Evolutionary conservation across 2,797 vertebrate species (phyloP).

Genomic region (Glossophaga mutica): DNA sequence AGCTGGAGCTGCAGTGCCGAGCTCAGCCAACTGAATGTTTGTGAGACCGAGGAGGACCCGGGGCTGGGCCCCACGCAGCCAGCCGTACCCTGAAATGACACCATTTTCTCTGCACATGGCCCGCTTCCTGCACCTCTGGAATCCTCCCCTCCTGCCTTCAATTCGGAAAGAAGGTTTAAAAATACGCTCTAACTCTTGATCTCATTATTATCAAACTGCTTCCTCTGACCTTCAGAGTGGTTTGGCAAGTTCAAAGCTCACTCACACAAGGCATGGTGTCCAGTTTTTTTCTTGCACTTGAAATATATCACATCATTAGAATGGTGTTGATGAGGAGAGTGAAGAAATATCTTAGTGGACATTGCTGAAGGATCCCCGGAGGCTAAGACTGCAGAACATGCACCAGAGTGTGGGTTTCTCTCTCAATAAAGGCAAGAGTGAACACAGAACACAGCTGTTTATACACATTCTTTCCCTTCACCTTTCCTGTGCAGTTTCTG

Average conservation of each 20-base stretch:
- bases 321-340: neutral
- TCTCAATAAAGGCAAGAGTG: neutral
- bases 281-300: neutral
- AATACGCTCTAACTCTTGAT: neutral
- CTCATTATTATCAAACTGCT: neutral
- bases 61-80: neutral
- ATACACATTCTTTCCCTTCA: neutral
- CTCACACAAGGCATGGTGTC: neutral
- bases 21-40: slow-evolving; percentile 48
- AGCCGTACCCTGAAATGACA: neutral
- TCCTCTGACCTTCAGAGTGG: slow-evolving; percentile 28
- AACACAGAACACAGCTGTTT: neutral
- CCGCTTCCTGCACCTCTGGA: neutral
- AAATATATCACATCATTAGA: neutral
- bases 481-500: neutral
- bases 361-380: neutral
- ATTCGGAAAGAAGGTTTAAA: neutral
- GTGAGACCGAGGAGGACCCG: slow-evolving; percentile 8
- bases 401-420: neutral
- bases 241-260: neutral
- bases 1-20: slow-evolving; percentile 39
- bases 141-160: neutral
- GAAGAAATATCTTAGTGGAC: neutral
- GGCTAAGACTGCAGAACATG: neutral
- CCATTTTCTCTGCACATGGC: neutral